Percentiles rank a stretch among this genome's conserved stretches.
phyloP scores from a whole-genome alignment of 1,140 invertebrate genomes.

The Limonius californicus region DNA sequence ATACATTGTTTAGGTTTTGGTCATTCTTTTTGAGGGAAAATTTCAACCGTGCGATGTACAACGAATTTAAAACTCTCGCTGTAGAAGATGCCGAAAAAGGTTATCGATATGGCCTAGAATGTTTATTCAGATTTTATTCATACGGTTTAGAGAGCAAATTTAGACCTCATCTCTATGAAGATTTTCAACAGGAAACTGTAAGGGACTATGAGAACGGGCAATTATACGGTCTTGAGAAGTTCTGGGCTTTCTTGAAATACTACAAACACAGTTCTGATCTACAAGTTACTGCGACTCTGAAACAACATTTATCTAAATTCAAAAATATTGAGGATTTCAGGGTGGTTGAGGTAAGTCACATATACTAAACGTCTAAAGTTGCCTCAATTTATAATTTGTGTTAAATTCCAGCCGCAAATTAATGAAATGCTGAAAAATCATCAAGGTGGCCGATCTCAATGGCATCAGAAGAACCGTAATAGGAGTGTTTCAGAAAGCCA shows the following conservation, averaged over 20 bases:
- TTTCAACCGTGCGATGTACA: conserved; percentile 98
- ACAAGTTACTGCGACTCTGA: conserved; percentile 75
- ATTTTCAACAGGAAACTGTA: conserved; percentile 94
- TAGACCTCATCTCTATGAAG: conserved; percentile 85
- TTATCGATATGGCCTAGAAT: conserved; percentile 90
- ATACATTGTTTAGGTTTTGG: conserved; percentile 97
- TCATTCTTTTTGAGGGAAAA: conserved; percentile 98
- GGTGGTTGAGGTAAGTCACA: conserved; percentile 58
- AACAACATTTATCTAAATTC: conserved; percentile 80
- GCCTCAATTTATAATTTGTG: conserved; percentile 24
- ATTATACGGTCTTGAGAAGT: conserved; percentile 97
- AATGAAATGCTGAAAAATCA: conserved; percentile 52
- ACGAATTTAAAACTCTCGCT: conserved; percentile 87
- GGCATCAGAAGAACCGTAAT: conserved; percentile 50
- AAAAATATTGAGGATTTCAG: conserved; percentile 94
- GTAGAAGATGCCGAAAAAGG: conserved; percentile 88
- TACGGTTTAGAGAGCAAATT: conserved; percentile 97
- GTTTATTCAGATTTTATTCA: conserved; percentile 97
- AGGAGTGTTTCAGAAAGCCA: conserved; percentile 59
- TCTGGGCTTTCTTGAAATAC: conserved; percentile 97
- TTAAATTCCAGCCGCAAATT: conserved; percentile 50
- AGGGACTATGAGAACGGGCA: conserved; percentile 90
- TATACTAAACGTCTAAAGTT: neutral
- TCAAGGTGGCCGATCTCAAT: conserved; percentile 47
- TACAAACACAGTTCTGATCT: conserved; percentile 77